Conservation (phyloP, 1,140 invertebrate species). For the Phymastichus coffea region DNA sequence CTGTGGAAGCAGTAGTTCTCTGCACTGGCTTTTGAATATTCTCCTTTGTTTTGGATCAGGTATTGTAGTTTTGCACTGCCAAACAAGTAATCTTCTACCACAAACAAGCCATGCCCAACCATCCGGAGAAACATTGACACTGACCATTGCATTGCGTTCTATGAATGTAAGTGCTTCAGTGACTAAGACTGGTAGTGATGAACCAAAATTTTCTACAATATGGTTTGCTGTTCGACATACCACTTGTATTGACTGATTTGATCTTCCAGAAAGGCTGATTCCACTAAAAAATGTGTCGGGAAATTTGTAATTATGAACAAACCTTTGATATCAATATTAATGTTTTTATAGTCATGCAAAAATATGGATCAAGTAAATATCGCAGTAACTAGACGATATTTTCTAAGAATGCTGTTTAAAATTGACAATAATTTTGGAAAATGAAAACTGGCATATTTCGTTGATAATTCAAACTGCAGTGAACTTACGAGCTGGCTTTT, state of each 20-base stretch:
- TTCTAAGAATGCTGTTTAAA: too few species aligned
- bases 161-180: slow-evolving; percentile 84
- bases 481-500: slow-evolving; percentile 50
- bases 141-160: slow-evolving; percentile 62
- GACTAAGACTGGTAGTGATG: slow-evolving; percentile 79
- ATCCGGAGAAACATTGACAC: slow-evolving; percentile 63
- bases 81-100: slow-evolving; percentile 80
- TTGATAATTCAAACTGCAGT: too few species aligned
- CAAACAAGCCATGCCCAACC: slow-evolving; percentile 88
- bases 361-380: too few species aligned
- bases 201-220: slow-evolving; percentile 74
- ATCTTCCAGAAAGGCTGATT: slow-evolving; percentile 61
- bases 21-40: slow-evolving; percentile 62
- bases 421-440: too few species aligned
- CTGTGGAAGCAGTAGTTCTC: slow-evolving; percentile 83
- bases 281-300: slow-evolving; percentile 51
- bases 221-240: slow-evolving; percentile 69
- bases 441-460: too few species aligned
- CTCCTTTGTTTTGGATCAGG: slow-evolving; percentile 49
- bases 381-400: slow-evolving; percentile 4
- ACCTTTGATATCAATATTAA: too few species aligned
- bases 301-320: too few species aligned
- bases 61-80: slow-evolving; percentile 71
- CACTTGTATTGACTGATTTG: slow-evolving; percentile 68
- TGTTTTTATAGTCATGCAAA: too few species aligned